Conservation (phyloP, 2,113 vertebrate species). For the Oxyruncus cristatus region DNA sequence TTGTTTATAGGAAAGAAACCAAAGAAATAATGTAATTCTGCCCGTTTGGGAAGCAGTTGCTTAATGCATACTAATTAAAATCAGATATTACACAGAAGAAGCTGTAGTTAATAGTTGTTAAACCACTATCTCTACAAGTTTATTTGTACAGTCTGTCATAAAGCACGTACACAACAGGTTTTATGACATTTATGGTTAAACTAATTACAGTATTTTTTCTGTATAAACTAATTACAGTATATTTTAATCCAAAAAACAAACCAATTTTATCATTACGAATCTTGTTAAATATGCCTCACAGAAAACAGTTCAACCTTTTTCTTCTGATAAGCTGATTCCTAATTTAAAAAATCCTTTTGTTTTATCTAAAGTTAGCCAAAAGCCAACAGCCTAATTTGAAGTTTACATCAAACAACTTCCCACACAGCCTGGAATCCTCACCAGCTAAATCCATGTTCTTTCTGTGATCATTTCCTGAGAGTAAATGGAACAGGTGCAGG, state of each 20-base stretch:
- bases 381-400: background rate
- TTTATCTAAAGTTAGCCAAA: background rate
- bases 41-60: background rate
- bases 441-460: fast-evolving
- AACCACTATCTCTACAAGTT: background rate
- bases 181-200: background rate
- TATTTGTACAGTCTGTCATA: background rate
- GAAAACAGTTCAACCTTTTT: background rate
- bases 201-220: too few relatives aligned
- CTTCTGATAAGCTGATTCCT: background rate
- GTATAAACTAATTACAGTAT: background rate
- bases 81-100: background rate
- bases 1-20: slow-evolving; percentile 32
- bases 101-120: background rate
- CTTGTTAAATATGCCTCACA: background rate
- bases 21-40: slow-evolving; percentile 31
- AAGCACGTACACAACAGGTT: background rate
- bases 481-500: background rate
- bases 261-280: background rate
- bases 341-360: background rate
- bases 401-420: background rate
- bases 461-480: background rate
- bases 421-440: background rate
- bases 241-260: too few relatives aligned
- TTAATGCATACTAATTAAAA: background rate